Base-by-base conservation (phyloP, 2,113 vertebrate species). In the Platycercus adscitus region DNA sequence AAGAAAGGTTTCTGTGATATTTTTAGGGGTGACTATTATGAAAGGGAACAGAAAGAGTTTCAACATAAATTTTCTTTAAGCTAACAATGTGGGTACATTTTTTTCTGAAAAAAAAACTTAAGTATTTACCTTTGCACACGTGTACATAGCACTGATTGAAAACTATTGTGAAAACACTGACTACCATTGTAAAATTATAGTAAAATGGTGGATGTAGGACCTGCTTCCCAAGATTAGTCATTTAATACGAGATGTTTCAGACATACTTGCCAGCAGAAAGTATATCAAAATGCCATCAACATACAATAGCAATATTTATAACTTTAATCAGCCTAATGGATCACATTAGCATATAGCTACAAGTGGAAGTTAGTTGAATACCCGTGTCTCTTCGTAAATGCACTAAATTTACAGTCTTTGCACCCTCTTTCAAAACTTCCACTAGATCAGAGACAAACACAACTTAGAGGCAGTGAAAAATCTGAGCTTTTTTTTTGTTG, bases 401-500 rank as follows among this genome's bases (percentile, higher is more conserved):
- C 8, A 12, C 0, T 35, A 11, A 31, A 49, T 41, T 66, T 50
- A 44, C n/a, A 75, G 11, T 9, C 66, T 39, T 23, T 16, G 21
- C 49, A 21, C 25, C 24, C 18, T 35, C 21, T 31, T 70, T 53
- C 52, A 17, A 47, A 55, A 4, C 9, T 70, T 25, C 41, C 31
- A 25, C 19, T 13, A 41, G 11, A 24, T 26, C 24, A 21, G 24
- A 58, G 18, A 25, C 33, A 75, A 37, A 15, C 9, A 16, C 17
- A 9, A 10, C 0, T 18, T 7, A 50, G 10, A 86, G 64, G 11
- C 28, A 83, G 29, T 16, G 24, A 64, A 83, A 83, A 73, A 1
- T 2, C 35, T 13, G 47, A 11, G 0, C 0, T 25, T n/a, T 61
- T 37, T 37, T 47, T 66, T 9, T 19, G 6, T 24, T 58, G 11